Evolutionary conservation across 2,888 invertebrate species (phyloP), one percentile per base, ranked within the genome.

Genomic region (Saturnia japonica): DNA sequence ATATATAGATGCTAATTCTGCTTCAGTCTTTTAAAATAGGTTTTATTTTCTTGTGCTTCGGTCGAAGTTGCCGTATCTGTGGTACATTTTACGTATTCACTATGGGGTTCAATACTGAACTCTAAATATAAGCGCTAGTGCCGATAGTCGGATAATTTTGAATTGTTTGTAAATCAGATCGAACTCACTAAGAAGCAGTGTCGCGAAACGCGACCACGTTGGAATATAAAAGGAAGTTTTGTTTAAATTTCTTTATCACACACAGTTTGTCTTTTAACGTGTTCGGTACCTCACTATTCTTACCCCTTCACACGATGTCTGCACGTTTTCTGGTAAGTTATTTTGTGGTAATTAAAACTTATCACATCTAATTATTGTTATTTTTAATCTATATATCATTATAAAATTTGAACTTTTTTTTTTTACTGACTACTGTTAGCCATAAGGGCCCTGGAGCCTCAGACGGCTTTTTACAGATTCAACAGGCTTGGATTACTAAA

Each of bases 191-290:
- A 88, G 90, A 89, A 85, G 89, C 91, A 88, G 87, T 90, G 90
- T 93, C 93, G 93, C 93, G 92, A 93, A 93, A 91, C 91, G 86
- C 88, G 80, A 91, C 85, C 91, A 93, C 92, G 93, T 93, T 91
- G 93, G 85, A 84, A 91, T 93, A 93, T 93, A 93, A 93, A 93
- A 93, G 93, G 91, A 90, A 92, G 89, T 92, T 90, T 91, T 88
- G 89, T 91, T 87, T 85, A 90, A 91, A 91, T 91, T 88, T 92
- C 89, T 92, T 91, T 92, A 91, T 91, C 93, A 93, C 88, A 92
- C 83, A 90, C 87, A 88, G 78, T 77, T 83, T 80, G 89, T 78
- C 88, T 83, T 90, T 81, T 81, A 81, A 81, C 81, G 89, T 85
- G 91, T 76, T 88, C 88, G 89, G 89, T 87, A 85, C 84, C 79